These are phyloP conservation scores for Pterophyllum scalare DNA, from an alignment of 2,113 vertebrate genomes.

Conservation along the genomic window DNA sequence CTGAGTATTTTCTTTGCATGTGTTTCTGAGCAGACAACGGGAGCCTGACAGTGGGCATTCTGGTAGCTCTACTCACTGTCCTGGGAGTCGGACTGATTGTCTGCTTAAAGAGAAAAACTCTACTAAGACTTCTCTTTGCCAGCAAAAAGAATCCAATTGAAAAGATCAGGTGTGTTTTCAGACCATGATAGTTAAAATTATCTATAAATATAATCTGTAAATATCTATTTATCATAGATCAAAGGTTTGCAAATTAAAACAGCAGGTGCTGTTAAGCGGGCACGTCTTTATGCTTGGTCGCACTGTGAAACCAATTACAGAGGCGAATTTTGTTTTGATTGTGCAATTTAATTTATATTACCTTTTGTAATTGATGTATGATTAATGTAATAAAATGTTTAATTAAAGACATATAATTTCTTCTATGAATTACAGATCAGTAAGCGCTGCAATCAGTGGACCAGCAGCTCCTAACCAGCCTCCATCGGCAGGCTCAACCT, in stretches of 20 bases:
- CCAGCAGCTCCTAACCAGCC: slow-evolving; percentile 58
- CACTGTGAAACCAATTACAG: slow-evolving; percentile 13
- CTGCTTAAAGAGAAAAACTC: slow-evolving; percentile 89
- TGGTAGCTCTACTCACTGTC: slow-evolving; percentile 85
- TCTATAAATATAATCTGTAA: neutral
- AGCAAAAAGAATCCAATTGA: slow-evolving; percentile 90
- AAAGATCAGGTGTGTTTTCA: slow-evolving; percentile 87
- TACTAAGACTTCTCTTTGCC: slow-evolving; percentile 84
- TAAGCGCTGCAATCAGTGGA: slow-evolving; percentile 60
- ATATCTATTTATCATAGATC: neutral
- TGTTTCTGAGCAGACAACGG: slow-evolving; percentile 79
- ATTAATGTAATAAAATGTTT: slow-evolving; percentile 10
- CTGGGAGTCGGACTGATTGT: slow-evolving; percentile 82
- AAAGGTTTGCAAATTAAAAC: neutral
- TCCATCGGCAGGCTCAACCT: slow-evolving; percentile 41
- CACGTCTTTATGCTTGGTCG: neutral
- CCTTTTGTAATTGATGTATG: neutral
- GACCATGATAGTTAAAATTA: neutral
- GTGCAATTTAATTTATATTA: slow-evolving; percentile 1
- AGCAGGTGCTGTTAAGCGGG: neutral
- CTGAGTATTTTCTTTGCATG: neutral
- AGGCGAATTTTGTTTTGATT: slow-evolving; percentile 32
- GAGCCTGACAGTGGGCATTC: slow-evolving; percentile 81
- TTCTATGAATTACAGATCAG: slow-evolving; percentile 68
- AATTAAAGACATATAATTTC: neutral